Base-by-base conservation (phyloP, 2,113 vertebrate species). In the Hippocampus zosterae region DNA sequence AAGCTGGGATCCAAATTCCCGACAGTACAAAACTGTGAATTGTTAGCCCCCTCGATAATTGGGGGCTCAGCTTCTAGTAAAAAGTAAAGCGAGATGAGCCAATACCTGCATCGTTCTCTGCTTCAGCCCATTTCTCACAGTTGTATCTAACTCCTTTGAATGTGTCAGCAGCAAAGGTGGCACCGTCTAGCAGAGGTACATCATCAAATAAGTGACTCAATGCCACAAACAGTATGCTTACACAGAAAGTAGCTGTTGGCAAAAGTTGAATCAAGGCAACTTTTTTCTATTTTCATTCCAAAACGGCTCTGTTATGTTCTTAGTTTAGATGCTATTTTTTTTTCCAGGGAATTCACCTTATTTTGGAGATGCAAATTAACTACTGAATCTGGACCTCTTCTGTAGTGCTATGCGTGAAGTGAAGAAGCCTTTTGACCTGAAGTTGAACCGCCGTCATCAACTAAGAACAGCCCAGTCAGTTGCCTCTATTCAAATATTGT, bases 171-270 rank as follows among this genome's bases (percentile, higher is more conserved):
- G 6, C 21, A 75, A 15, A 19, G 13, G 40, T 21, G 80, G 76
- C n/a, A 60, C 71, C 44, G 63, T 9, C 90, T 90, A 73, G 18
- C 10, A 66, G 41, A 61, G 37, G 68, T 59, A 16, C 67, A 13
- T 71, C 6, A 66, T 15, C 18, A 16, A 56, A 41, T 33, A 2
- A 59, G 21, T 41, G 15, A 53, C 6, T 10, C 56, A 53, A 16
- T 19, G 7, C 40, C 12, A 64, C 7, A 37, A 4, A n/a, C 46
- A 3, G 19, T 53, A n/a, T n/a, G 21, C 21, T 8, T 50, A 18
- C 21, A 2, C 21, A 21, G 59, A 64, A 33, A 67, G 10, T 44
- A 13, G 3, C 16, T 19, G 15, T n/a, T 9, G 52, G 21, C 52
- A 53, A 53, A 53, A 53, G 8, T 53, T n/a, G 52, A 53, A 53